Evolutionary conservation across 2,797 vertebrate species (phyloP), one percentile per base, ranked within the genome.

Genomic region (Artibeus lituratus): DNA sequence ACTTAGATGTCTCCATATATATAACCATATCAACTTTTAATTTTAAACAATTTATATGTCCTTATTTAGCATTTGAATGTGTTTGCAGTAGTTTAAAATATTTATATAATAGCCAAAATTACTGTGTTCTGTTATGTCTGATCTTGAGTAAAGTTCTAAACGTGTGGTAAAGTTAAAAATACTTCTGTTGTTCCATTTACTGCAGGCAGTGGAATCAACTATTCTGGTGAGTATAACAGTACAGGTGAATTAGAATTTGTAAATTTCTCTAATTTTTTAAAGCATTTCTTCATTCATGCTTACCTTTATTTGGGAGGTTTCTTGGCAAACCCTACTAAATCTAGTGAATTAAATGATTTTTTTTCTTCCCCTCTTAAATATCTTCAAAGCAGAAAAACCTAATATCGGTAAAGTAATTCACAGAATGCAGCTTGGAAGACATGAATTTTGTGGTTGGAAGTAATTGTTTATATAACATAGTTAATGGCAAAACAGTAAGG

Each of bases 161-260:
- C 94, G 16, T 73, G 21, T 86, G 80, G 77, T 96, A 22, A 94
- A 95, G 89, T 97, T 98, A 95, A 97, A 98, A 97, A 91, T n/a
- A 24, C 69, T 97, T 92, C 2, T 97, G 37, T 97, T 97, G 19
- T 96, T 0, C 95, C 97, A 87, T 96, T 97, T 96, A 95, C 84
- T 76, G 55, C 73, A 59, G 92, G 42, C 89, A 91, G 94, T 37
- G 84, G 91, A 89, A 94, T 80, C 97, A 92, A 0, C 97, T 97
- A 96, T 87, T 98, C 94, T 92, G 96, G 69, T 97, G 92, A 98
- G 84, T 59, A 65, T n/a, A 95, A 94, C 78, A 59, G 59, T 90
- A 87, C 0, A 11, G 96, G 84, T 92, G 74, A 89, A 94, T 62
- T 88, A 94, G 80, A 96, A 85, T 88, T 78, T 91, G 3, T 88